Conservation (phyloP, 2,888 invertebrate species). For the Ptychoptera albimana region DNA sequence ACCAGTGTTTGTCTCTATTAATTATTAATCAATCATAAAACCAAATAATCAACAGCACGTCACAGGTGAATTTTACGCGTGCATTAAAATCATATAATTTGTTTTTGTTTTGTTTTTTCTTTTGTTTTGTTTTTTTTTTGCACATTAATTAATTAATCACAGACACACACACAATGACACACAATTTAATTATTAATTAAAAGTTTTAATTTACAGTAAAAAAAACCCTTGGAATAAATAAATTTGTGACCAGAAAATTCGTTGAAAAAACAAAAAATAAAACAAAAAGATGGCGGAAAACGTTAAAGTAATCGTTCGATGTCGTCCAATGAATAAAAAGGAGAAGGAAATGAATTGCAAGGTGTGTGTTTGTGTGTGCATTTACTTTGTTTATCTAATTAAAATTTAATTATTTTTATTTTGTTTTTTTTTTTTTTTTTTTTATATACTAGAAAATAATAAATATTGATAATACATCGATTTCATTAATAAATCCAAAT, state of each 20-base stretch:
- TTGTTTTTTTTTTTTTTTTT: conserved; percentile 5
- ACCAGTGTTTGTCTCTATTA: too few species aligned
- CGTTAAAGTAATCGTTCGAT: conserved; percentile 30
- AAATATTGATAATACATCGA: conserved; percentile 41
- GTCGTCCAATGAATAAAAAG: conserved; percentile 69
- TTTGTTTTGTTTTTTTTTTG: too few species aligned
- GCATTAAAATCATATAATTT: too few species aligned
- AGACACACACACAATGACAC: too few species aligned
- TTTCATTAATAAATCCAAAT: conserved; percentile 46
- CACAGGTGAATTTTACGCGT: too few species aligned
- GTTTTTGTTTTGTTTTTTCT: too few species aligned
- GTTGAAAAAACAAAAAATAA: neutral
- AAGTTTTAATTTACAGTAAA: too few species aligned
- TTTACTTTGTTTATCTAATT: neutral
- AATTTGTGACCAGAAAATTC: neutral
- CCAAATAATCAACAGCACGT: too few species aligned
- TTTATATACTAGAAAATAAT: conserved; percentile 42
- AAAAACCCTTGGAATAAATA: too few species aligned
- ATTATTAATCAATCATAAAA: too few species aligned
- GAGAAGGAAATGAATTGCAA: conserved; percentile 54
- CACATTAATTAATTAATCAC: too few species aligned
- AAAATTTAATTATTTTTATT: neutral
- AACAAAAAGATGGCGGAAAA: conserved; percentile 20
- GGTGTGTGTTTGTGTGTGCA: conserved; percentile 24
- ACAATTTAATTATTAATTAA: too few species aligned